Conservation (phyloP, 2,888 invertebrate genomes). For the Marronus borbonicus region DNA sequence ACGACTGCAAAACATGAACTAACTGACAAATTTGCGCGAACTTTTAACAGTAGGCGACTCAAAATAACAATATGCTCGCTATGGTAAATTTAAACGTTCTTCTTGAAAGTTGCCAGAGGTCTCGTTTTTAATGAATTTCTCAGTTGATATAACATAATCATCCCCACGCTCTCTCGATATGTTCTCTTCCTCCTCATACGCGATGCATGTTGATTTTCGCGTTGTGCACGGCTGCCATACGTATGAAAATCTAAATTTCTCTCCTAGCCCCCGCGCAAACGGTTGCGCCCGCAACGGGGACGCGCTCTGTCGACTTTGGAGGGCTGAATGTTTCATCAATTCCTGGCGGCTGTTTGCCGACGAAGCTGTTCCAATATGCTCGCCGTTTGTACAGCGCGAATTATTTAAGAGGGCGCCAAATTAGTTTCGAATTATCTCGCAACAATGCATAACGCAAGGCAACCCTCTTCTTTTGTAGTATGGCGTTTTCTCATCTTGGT, state of each 20-base stretch:
- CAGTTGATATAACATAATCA: too few relatives aligned
- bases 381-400: constrained; percentile 53
- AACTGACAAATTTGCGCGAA: too few relatives aligned
- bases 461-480: not conserved
- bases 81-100: too few relatives aligned
- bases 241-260: not conserved
- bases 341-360: constrained; percentile 54
- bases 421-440: constrained; percentile 56
- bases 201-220: constrained; percentile 8
- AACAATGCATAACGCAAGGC: constrained; percentile 16
- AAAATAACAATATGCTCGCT: too few relatives aligned
- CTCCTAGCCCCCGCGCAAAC: too few relatives aligned
- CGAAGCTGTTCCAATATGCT: constrained; percentile 56
- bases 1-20: too few relatives aligned
- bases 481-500: not conserved
- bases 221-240: not conserved
- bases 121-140: too few relatives aligned
- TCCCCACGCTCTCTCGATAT: too few relatives aligned
- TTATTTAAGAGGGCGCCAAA: constrained; percentile 53
- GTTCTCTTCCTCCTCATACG: not conserved
- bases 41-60: too few relatives aligned
- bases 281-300: too few relatives aligned
- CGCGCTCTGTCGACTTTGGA: not conserved
- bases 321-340: constrained; percentile 52
- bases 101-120: too few relatives aligned